Base-by-base conservation (phyloP, 2,888 invertebrate species). In the Orthosia cruda region DNA sequence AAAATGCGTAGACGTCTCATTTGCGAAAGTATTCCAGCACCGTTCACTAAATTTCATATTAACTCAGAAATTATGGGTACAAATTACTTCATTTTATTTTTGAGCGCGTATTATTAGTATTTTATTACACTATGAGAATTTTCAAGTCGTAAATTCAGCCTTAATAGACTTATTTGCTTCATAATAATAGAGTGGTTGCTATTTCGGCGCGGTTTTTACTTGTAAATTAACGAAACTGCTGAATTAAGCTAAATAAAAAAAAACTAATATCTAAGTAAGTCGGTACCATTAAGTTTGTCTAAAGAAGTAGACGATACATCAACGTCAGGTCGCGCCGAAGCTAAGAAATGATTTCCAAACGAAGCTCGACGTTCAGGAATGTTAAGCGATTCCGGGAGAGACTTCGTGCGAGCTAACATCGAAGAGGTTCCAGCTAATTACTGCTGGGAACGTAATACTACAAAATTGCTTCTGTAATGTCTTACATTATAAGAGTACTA, bases 261-360 rank as follows among this genome's bases (percentile, higher is more conserved):
- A 50, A n/a, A n/a, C n/a, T 71, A 52, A 61, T 78, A 40, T 40
- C 7, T 40, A 87, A 87, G 81, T 86, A 81, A 88, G 87, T 89
- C 83, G 85, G 87, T 89, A 86, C 81, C 81, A 90, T 91, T 87
- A 89, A 89, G 85, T 87, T 86, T 79, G 81, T 70, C 72, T 83
- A 86, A 89, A 90, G 89, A 92, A 92, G 89, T 85, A 83, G 68
- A 70, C 91, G 89, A 94, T 95, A 93, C 89, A 93, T 95, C 95
- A 94, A 93, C 85, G 94, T 95, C 94, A 92, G 81, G 85, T 84
- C 82, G 86, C 86, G 80, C 83, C 81, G 84, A 82, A 87, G 90
- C 90, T 87, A 89, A 88, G 90, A 91, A 92, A 91, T 93, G 93
- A 94, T 94, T 93, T 92, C 89, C 89, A 91, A 92, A 90, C 83